Percentiles rank a stretch among this genome's conserved stretches.
Evolutionary conservation across 2,797 vertebrate species (phyloP).

Genomic region (Tarsius wallacei): DNA sequence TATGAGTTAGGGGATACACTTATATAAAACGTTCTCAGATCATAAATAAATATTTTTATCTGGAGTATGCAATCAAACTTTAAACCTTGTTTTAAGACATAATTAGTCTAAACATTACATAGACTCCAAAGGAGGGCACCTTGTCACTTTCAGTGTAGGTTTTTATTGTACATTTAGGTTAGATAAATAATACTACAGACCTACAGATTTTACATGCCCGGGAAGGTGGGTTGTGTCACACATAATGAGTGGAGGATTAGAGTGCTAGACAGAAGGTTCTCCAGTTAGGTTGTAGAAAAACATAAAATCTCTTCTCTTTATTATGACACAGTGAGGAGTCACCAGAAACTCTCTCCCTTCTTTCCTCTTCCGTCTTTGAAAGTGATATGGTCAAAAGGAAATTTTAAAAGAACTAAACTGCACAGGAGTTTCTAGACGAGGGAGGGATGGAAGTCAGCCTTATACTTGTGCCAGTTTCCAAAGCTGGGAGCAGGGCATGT

Average conservation of each 20-base stretch:
- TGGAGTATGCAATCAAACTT: not conserved
- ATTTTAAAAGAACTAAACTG: not conserved
- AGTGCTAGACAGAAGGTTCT: not conserved
- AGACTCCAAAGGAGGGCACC: not conserved
- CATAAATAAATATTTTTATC: not conserved
- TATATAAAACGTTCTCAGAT: not conserved
- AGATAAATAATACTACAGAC: not conserved
- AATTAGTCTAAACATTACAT: not conserved
- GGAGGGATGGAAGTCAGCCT: not conserved
- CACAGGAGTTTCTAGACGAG: not conserved
- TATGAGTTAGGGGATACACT: not conserved
- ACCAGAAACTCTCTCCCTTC: rapidly evolving
- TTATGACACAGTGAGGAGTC: not conserved
- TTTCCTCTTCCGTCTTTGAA: not conserved
- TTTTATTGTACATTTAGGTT: not conserved
- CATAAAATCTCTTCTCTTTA: not conserved
- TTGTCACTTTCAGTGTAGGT: not conserved
- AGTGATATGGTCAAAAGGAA: not conserved
- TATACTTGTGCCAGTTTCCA: not conserved
- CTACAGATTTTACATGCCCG: not conserved
- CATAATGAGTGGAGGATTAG: not conserved
- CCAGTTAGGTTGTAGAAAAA: not conserved
- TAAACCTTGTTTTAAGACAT: not conserved
- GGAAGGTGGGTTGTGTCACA: not conserved
- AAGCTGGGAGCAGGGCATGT: not conserved